These are phyloP conservation scores for Lasioglossum pauxillum DNA, from an alignment of 2,888 invertebrate genomes.

Conservation along the genomic window DNA sequence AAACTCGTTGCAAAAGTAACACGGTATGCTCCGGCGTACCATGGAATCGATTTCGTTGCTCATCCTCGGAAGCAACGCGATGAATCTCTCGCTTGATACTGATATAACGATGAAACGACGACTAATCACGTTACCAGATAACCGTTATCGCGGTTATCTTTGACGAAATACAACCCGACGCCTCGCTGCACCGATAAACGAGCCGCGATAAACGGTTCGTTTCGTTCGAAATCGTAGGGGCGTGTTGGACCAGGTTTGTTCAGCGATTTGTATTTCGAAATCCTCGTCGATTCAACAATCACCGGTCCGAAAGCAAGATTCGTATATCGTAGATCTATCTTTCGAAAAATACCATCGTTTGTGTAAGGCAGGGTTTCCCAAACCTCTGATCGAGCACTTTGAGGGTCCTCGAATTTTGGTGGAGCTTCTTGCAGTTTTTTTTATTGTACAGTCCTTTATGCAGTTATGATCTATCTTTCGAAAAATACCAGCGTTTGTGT, in stretches of 20 bases:
- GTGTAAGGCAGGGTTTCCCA: no score
- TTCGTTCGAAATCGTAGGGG: neutral
- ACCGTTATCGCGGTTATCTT: slow-evolving; percentile 56
- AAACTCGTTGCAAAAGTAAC: slow-evolving; percentile 81
- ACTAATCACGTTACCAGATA: slow-evolving; percentile 58
- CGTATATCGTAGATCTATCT: no score
- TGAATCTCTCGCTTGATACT: slow-evolving; percentile 41
- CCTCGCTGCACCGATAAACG: neutral
- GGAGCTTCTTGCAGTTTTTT: no score
- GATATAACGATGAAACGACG: slow-evolving; percentile 17
- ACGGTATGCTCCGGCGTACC: slow-evolving; percentile 70
- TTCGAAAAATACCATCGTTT: no score
- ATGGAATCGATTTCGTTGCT: slow-evolving; percentile 63
- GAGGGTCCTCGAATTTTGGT: no score
- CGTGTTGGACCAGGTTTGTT: neutral
- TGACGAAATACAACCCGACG: slow-evolving; percentile 20
- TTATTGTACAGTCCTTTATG: no score
- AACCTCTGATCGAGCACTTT: no score
- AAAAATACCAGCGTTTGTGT: no score
- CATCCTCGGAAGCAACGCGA: slow-evolving; percentile 58
- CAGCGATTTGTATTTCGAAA: neutral
- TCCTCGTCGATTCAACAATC: neutral
- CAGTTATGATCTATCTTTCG: no score
- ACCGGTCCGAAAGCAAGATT: neutral
- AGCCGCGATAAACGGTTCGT: neutral